These are phyloP conservation scores for Daktulosphaira vitifoliae DNA, from an alignment of 1,140 invertebrate genomes.

Conservation along the genomic window DNA sequence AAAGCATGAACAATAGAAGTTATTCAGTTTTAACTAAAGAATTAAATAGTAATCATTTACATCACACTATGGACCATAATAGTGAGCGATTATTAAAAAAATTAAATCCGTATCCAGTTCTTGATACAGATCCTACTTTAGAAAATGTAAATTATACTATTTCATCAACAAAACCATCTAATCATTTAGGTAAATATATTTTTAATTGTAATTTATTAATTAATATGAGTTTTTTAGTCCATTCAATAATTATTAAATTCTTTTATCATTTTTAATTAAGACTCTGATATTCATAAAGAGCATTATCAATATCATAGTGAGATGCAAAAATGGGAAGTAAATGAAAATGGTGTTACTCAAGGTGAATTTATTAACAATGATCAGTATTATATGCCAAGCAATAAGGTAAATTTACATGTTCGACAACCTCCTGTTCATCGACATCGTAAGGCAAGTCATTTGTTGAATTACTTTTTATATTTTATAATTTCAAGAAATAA, in stretches of 20 bases:
- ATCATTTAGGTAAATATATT: neutral
- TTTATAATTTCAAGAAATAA: too few species aligned
- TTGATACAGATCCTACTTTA: constrained; percentile 12
- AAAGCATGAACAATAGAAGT: constrained; percentile 15
- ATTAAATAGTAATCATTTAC: neutral
- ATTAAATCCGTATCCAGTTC: constrained; percentile 13
- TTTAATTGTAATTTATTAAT: constrained; percentile 6
- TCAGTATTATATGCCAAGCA: neutral
- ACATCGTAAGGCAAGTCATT: neutral
- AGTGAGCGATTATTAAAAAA: constrained; percentile 5
- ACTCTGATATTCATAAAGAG: neutral
- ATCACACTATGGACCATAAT: neutral
- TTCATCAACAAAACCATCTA: neutral
- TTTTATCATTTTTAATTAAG: too few species aligned
- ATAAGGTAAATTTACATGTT: neutral
- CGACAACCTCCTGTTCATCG: constrained; percentile 26
- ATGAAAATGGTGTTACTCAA: neutral
- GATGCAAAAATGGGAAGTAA: constrained; percentile 6
- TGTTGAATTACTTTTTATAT: too few species aligned
- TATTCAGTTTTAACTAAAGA: constrained; percentile 17
- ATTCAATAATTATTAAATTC: neutral
- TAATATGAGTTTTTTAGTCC: constrained; percentile 7
- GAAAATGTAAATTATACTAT: neutral
- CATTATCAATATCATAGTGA: constrained; percentile 7
- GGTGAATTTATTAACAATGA: neutral